Evolutionary conservation across 2,888 invertebrate genomes (phyloP).

Genomic region (Trilocha varians): DNA sequence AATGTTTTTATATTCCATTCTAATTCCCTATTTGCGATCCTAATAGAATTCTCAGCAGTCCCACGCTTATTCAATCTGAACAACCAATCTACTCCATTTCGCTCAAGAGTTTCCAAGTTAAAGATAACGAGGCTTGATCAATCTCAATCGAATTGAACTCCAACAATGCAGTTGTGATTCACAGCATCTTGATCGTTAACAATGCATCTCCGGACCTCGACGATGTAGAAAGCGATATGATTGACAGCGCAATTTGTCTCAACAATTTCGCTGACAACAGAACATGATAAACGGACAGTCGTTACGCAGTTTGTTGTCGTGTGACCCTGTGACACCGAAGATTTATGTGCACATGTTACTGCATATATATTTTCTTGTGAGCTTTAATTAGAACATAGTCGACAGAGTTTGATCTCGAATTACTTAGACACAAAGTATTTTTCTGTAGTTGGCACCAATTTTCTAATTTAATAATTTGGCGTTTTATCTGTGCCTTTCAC

Average conservation of each 20-base stretch:
- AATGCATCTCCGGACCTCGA: background rate
- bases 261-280: background rate
- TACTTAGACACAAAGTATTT: too few relatives aligned
- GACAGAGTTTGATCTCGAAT: too few relatives aligned
- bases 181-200: background rate
- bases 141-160: background rate
- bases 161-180: background rate
- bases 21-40: too few relatives aligned
- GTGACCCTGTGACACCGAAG: background rate
- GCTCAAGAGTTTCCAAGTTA: background rate
- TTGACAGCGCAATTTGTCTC: slow-evolving; percentile 2
- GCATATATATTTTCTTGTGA: background rate
- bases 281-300: background rate
- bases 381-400: background rate
- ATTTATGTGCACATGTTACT: background rate
- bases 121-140: background rate
- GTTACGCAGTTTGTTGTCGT: background rate
- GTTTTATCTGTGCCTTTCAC: too few relatives aligned
- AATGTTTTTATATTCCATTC: too few relatives aligned
- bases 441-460: too few relatives aligned
- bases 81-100: background rate
- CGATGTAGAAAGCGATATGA: slow-evolving; percentile 2
- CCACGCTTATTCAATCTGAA: background rate
- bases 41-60: too few relatives aligned
- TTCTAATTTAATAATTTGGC: too few relatives aligned